A percentile compares a stretch with the other conserved stretches of the same genome.
phyloP scores from a whole-genome alignment of 1,140 invertebrate genomes.

The Micrasema minimum region DNA sequence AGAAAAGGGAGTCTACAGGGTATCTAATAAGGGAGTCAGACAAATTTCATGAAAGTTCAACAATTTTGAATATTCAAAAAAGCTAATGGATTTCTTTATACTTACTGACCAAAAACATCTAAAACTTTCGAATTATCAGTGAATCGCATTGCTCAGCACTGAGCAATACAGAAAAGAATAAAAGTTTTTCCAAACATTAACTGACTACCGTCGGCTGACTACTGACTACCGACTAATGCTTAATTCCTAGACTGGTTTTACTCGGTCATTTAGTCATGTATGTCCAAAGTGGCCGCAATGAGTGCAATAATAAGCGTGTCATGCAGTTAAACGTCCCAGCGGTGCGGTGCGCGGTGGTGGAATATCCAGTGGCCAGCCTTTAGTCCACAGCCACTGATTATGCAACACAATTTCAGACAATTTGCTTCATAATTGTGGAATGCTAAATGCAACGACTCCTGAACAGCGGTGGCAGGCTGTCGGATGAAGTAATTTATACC shows the following conservation, averaged over 20 bases:
- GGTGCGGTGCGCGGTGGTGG: constrained; percentile 22
- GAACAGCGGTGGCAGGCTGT: constrained; percentile 6
- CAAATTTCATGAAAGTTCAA: no score
- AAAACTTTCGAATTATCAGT: no score
- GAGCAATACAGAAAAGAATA: no score
- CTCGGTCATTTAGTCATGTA: not conserved
- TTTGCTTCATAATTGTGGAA: constrained; percentile 38
- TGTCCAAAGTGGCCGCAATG: not conserved
- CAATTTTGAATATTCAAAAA: no score
- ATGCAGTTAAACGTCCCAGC: constrained; percentile 47
- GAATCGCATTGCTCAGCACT: no score
- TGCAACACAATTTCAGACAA: no score
- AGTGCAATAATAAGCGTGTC: constrained; percentile 44
- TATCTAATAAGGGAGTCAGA: no score
- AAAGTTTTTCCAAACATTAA: no score
- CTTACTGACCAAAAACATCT: no score
- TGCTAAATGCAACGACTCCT: constrained; percentile 1
- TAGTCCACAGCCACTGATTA: constrained; percentile 49
- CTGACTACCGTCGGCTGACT: no score
- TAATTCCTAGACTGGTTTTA: not conserved
- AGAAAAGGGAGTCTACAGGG: no score
- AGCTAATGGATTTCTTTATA: no score
- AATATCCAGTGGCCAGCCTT: constrained; percentile 49
- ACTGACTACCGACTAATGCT: not conserved
- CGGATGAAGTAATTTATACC: not conserved